Conservation (phyloP, 2,888 invertebrate species). For the Lacanobia oleracea region DNA sequence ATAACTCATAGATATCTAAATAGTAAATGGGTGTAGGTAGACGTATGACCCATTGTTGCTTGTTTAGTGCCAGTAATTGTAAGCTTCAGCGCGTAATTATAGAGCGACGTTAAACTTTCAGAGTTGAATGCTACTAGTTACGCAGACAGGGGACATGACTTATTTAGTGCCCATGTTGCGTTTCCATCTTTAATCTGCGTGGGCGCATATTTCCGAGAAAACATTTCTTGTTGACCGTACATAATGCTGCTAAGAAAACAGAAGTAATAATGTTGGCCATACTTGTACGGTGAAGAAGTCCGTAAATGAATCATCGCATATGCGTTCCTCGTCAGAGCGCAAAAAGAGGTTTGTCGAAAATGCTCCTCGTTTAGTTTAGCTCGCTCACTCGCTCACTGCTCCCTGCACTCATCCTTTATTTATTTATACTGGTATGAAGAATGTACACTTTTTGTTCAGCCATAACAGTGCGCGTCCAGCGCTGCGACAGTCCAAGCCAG, state of each 20-base stretch:
- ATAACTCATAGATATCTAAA: constrained; percentile 32
- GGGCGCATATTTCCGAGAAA: constrained; percentile 89
- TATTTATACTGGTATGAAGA: constrained; percentile 89
- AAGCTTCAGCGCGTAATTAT: constrained; percentile 71
- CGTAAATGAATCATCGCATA: constrained; percentile 90
- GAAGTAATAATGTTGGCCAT: constrained; percentile 89
- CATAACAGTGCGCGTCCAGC: constrained; percentile 84
- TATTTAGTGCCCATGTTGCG: constrained; percentile 89
- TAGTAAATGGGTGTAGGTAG: constrained; percentile 20
- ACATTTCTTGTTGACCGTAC: constrained; percentile 88
- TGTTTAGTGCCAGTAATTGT: constrained; percentile 70
- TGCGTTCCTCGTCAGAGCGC: constrained; percentile 87
- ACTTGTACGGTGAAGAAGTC: constrained; percentile 87
- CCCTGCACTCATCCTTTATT: constrained; percentile 89
- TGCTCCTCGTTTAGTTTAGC: constrained; percentile 84
- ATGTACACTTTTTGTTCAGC: constrained; percentile 84
- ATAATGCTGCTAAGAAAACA: constrained; percentile 89
- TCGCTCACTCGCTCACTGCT: constrained; percentile 75
- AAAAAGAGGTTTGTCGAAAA: constrained; percentile 90
- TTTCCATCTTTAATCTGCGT: constrained; percentile 90
- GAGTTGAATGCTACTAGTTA: constrained; percentile 81
- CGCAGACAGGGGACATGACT: constrained; percentile 85
- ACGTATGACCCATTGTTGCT: constrained; percentile 49
- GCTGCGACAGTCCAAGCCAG: constrained; percentile 80
- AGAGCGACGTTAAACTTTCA: constrained; percentile 76